Percentiles rank a stretch among this genome's conserved stretches.
These are phyloP conservation scores for Rhinoptilus africanus DNA, from an alignment of 2,113 vertebrate species.

Conservation along the genomic window DNA sequence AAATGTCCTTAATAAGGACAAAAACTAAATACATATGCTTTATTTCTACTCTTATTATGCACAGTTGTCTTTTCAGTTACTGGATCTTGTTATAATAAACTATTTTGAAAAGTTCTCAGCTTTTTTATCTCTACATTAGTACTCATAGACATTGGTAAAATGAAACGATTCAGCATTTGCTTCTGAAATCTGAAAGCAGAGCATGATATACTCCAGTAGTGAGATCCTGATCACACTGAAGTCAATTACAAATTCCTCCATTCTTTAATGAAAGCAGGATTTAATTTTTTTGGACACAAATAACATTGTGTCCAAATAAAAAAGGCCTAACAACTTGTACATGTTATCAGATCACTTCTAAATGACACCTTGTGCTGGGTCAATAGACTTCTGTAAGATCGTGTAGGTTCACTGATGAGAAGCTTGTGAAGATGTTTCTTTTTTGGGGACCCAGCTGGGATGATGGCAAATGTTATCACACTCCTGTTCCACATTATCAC, in stretches of 20 bases:
- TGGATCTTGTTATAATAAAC: background rate
- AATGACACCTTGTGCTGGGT: background rate
- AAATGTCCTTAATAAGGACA: background rate
- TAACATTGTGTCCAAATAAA: background rate
- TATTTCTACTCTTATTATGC: background rate
- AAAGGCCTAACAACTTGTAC: background rate
- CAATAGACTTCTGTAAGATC: background rate
- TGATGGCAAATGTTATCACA: background rate
- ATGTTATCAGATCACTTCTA: background rate
- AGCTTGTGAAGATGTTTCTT: background rate
- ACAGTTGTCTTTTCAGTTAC: background rate
- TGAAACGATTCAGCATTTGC: background rate
- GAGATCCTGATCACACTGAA: background rate
- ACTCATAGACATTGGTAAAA: background rate
- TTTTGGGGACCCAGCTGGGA: conserved; percentile 4
- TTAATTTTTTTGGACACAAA: background rate
- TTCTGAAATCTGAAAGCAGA: background rate
- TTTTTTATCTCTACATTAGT: background rate
- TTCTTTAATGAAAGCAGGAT: background rate
- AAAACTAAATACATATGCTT: background rate
- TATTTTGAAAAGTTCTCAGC: background rate
- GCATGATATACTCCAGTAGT: background rate
- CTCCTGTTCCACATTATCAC: conserved; percentile 25
- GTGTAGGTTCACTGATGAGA: background rate
- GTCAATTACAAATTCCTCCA: background rate